These are phyloP conservation scores for Choloepus hoffmanni DNA, from an alignment of 2,113 vertebrate species.

Conservation along the genomic window DNA sequence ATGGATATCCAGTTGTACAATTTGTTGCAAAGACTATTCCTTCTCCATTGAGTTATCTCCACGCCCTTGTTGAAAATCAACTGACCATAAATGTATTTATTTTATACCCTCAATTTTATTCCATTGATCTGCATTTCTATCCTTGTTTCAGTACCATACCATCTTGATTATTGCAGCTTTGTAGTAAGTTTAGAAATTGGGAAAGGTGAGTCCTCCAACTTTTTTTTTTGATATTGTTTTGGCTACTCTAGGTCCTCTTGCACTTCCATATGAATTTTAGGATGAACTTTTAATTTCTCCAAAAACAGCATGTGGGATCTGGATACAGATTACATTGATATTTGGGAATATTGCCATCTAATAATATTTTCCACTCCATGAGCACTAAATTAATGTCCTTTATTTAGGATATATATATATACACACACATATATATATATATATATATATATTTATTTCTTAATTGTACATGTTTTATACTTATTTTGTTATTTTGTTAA, in stretches of 20 bases:
- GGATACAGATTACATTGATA: background rate
- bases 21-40: slow-evolving; percentile 2
- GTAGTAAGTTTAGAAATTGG: background rate
- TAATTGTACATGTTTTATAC: background rate
- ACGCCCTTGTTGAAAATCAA: background rate
- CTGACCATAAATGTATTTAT: background rate
- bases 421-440: too few relatives aligned
- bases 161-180: background rate
- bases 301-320: background rate
- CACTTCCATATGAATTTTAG: background rate
- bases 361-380: background rate
- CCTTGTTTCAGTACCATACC: background rate
- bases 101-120: background rate
- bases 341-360: background rate
- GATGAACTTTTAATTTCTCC: background rate
- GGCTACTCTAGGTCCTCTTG: background rate
- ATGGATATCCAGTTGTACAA: background rate
- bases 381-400: background rate
- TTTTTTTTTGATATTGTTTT: background rate
- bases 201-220: background rate
- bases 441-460: background rate
- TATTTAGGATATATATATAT: too few relatives aligned
- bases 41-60: background rate
- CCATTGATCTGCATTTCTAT: background rate
- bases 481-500: background rate